Base-by-base conservation (phyloP, 2,888 invertebrate species). In the Ichneumoninae sp. region DNA sequence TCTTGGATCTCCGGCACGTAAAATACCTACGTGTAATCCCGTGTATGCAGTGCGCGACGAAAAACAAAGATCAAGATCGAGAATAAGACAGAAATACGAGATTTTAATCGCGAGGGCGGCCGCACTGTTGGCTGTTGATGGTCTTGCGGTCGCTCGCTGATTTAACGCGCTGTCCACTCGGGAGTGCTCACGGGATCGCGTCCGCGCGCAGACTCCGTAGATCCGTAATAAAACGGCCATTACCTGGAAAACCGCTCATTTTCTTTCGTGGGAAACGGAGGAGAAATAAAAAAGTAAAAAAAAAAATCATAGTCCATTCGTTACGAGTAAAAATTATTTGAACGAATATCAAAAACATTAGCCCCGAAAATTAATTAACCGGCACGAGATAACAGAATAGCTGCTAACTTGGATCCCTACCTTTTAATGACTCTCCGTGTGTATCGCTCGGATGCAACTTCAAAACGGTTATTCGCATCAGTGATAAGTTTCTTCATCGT, bases 1-100 rank as follows among this genome's bases (percentile, higher is more conserved):
- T 89, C 88, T 81, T 81, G 57, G 83, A 91, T 91, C 91, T 91
- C 81, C 83, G 77, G 85, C 91, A 91, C 91, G 90, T 90, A 89
- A 84, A 77, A 88, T 88, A 68, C 47, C 84, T 88, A 91, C 88
- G 88, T 88, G 86, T 86, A 81, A 88, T 88, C 87, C 85, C 80
- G 50, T 60, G 79, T 80, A 83, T 73, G 81, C 85, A 87, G 86
- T 76, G 89, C 87, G 71, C 77, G 71, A 73, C 73, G 66, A 81
- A 50, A 77, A 74, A 47, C 13, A 30, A 76, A 73, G 66, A 83
- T 83, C 83, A 68, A 83, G 83, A 83, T 83, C 54, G 73, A 60
- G 68, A 81, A 77, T 74, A 76, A 81, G 71, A 76, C 66, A 68
- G 81, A 73, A 83, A 76, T 50, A 83, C 65, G 77, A 84, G 86